Base-by-base conservation (phyloP, 2,888 invertebrate species). In the Coelopa pilipes region DNA sequence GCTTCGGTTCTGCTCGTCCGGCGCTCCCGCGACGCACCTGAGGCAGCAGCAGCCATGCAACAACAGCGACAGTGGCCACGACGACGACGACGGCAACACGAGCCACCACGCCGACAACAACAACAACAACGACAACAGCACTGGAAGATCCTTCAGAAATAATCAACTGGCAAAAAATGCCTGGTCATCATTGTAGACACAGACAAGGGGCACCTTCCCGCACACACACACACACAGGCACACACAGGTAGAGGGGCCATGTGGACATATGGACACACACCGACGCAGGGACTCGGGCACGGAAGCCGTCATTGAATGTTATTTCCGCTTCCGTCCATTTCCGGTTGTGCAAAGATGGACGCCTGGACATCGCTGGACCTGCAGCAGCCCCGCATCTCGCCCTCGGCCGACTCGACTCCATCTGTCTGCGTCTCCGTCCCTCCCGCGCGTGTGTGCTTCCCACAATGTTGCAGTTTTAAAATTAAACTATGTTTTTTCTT, bases 391-490 rank as follows among this genome's bases (percentile, higher is more conserved):
- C 34, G 7, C 7, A 34, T 34, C 34, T 34, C 34, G 34, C 34
- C 7, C 34, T 34, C 34, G 7, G 34, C 11, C 21, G 4, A 62
- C 59, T 10, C 24, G 24, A 24, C 24, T 62, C 24, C 34, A 24
- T 62, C 60, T 62, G 4, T 5, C 60, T 13, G 7, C 19, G 21
- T 49, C 1, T 19, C 5, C 49, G 21, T 66, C 1, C 5, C 49
- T 11, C 49, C 1, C 19, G 4, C 49, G n/a, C 19, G 13, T 15
- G 62, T 49, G 17, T 15, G 19, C 13, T 47, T 19, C 21, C 49
- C 21, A 66, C 66, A 66, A 50, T 66, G 50, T 50, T 66, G 50
- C 66, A 66, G 66, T 66, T 65, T 66, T 66, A 66, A 66, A 66
- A 66, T 66, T 66, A 66, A 66, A 66, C 50, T 66, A 66, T 66